These are phyloP conservation scores for Ophion obscuratus DNA, from an alignment of 2,888 invertebrate species.

Conservation along the genomic window DNA sequence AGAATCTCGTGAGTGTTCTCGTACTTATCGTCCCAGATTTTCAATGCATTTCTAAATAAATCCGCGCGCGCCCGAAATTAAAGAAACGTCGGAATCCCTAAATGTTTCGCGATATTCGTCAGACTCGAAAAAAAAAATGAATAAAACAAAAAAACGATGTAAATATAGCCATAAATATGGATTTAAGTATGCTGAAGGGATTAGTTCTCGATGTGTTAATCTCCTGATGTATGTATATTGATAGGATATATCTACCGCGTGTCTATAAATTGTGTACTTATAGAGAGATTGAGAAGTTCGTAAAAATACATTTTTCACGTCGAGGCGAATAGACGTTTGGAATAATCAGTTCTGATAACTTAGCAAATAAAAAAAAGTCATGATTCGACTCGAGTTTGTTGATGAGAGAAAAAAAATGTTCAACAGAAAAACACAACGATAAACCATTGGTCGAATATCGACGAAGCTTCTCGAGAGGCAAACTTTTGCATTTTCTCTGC, in stretches of 20 bases:
- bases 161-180: conserved; percentile 72
- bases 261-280: conserved; percentile 13
- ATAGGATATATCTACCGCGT: conserved; percentile 29
- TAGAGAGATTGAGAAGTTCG: conserved; percentile 28
- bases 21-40: conserved; percentile 63
- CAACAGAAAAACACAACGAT: background rate
- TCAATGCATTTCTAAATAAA: conserved; percentile 62
- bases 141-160: conserved; percentile 58
- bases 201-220: conserved; percentile 72
- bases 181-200: conserved; percentile 70
- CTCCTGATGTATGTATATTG: conserved; percentile 63
- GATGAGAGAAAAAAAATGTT: background rate
- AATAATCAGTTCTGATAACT: conserved; percentile 2
- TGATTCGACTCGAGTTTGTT: background rate
- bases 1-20: conserved; percentile 61
- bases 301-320: background rate
- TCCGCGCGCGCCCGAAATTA: conserved; percentile 53
- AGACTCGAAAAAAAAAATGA: conserved; percentile 38
- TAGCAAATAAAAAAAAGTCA: background rate
- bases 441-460: background rate
- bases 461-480: background rate
- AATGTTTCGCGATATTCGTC: conserved; percentile 37
- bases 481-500: conserved; percentile 5
- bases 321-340: conserved; percentile 28
- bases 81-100: conserved; percentile 23